These are phyloP conservation scores for Neogobius melanostomus DNA, from an alignment of 2,113 vertebrate species.

Conservation along the genomic window DNA sequence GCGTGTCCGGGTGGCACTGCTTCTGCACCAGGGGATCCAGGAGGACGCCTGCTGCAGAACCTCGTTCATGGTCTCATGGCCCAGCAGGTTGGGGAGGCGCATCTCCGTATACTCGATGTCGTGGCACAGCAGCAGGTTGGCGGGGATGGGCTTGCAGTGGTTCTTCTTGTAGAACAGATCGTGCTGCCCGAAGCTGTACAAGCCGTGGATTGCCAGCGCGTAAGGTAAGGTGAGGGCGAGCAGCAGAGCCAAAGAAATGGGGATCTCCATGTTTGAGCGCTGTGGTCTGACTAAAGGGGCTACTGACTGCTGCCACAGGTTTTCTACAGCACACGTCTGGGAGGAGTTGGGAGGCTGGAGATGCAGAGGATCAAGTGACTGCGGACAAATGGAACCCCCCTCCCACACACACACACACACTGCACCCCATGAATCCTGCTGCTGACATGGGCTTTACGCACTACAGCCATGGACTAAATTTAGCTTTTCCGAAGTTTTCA, in stretches of 20 bases:
- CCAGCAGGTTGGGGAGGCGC: slow-evolving; percentile 95
- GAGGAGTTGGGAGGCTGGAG: slow-evolving; percentile 60
- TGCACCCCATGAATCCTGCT: slow-evolving; percentile 6
- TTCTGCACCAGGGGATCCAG: slow-evolving; percentile 98
- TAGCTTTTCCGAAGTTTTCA: slow-evolving; percentile 31
- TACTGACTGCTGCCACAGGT: slow-evolving; percentile 39
- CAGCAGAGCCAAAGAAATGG: slow-evolving; percentile 20
- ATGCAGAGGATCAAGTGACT: slow-evolving; percentile 41
- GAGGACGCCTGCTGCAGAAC: slow-evolving; percentile 94
- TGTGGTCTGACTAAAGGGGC: slow-evolving; percentile 2
- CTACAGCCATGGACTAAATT: slow-evolving; percentile 40
- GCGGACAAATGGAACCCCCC: slow-evolving; percentile 26
- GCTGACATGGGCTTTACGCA: slow-evolving; percentile 15
- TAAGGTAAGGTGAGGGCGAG: slow-evolving; percentile 75
- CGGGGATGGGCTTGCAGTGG: slow-evolving; percentile 92
- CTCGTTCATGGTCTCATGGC: slow-evolving; percentile 95
- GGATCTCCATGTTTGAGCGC: neutral
- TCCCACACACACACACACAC: slow-evolving; percentile 9
- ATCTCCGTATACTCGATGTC: slow-evolving; percentile 96
- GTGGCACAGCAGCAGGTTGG: slow-evolving; percentile 87
- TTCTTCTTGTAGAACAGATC: slow-evolving; percentile 89
- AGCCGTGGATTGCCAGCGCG: slow-evolving; percentile 79
- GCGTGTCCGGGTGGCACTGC: slow-evolving; percentile 95
- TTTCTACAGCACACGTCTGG: slow-evolving; percentile 63
- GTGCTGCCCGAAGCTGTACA: slow-evolving; percentile 87